Evolutionary conservation across 2,797 vertebrate genomes (phyloP).

Genomic region (Chloroceryle amazona): DNA sequence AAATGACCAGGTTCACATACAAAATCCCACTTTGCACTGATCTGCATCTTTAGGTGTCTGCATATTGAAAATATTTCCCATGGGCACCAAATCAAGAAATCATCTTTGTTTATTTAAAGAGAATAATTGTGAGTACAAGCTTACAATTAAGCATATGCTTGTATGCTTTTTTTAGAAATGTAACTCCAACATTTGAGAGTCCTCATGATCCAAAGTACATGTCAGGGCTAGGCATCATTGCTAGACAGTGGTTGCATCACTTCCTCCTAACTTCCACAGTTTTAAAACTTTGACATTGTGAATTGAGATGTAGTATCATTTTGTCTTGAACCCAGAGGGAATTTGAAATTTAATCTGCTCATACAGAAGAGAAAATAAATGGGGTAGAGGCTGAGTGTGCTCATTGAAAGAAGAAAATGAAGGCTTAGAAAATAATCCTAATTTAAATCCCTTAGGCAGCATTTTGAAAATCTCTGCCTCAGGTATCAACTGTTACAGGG

Average conservation of each 20-base stretch:
- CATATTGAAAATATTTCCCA: not conserved
- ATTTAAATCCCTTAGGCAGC: conserved; percentile 35
- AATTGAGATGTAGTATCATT: not conserved
- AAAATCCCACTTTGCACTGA: not conserved
- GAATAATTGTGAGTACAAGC: rapidly evolving
- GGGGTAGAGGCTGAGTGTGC: not conserved
- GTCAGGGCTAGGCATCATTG: not conserved
- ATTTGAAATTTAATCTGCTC: conserved; percentile 21
- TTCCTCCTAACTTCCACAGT: not conserved
- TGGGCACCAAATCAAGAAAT: not conserved
- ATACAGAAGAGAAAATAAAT: conserved; percentile 15
- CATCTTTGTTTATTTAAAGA: not conserved
- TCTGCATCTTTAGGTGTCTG: not conserved
- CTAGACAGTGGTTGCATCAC: not conserved
- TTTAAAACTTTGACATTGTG: not conserved
- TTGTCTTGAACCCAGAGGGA: not conserved
- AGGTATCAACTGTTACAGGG: not conserved
- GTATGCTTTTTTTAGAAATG: not conserved
- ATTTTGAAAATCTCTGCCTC: conserved; percentile 46
- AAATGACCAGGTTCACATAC: not conserved
- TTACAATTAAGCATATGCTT: not conserved
- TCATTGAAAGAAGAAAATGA: not conserved
- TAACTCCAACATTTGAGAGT: not conserved
- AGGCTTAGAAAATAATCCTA: conserved; percentile 49
- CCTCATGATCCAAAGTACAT: rapidly evolving